Evolutionary conservation across 2,888 invertebrate species (phyloP).

Genomic region (Nomada goodeniana): DNA sequence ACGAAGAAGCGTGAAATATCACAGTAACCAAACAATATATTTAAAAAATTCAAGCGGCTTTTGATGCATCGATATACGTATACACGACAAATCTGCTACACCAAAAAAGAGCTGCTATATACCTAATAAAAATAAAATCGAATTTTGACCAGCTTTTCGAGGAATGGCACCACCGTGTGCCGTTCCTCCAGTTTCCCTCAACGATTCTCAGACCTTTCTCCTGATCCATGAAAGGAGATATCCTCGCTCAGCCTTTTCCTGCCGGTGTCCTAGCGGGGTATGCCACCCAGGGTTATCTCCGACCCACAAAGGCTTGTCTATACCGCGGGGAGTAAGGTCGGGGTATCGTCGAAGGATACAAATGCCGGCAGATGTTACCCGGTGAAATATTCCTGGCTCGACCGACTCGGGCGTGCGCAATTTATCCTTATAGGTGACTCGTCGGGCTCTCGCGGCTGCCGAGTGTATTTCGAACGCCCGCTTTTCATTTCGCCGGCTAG

Average conservation of each 20-base stretch:
- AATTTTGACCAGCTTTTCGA: too few species aligned
- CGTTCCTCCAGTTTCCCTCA: slow-evolving; percentile 47
- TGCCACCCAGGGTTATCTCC: slow-evolving; percentile 53
- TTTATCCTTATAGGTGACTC: slow-evolving; percentile 58
- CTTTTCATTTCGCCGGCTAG: slow-evolving; percentile 42
- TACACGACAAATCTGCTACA: too few species aligned
- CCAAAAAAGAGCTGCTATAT: too few species aligned
- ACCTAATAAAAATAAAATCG: too few species aligned
- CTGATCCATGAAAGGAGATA: slow-evolving; percentile 63
- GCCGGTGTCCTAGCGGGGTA: slow-evolving; percentile 36
- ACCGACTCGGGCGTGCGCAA: slow-evolving; percentile 48
- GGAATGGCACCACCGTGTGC: slow-evolving; percentile 5
- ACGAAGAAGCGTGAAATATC: too few species aligned
- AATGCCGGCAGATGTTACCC: slow-evolving; percentile 62
- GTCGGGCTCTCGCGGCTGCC: slow-evolving; percentile 21
- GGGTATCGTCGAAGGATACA: slow-evolving; percentile 57
- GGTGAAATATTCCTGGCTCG: slow-evolving; percentile 61
- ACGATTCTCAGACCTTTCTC: slow-evolving; percentile 35
- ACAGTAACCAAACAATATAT: too few species aligned
- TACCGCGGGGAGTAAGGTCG: slow-evolving; percentile 38
- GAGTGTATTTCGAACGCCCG: slow-evolving; percentile 48
- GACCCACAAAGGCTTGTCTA: slow-evolving; percentile 64
- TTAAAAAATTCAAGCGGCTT: too few species aligned
- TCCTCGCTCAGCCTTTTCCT: slow-evolving; percentile 60
- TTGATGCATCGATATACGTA: too few species aligned